A percentile compares a stretch with the other conserved stretches of the same genome.
Evolutionary conservation across 1,140 invertebrate species (phyloP).

Genomic region (Conopomorpha cramerella): DNA sequence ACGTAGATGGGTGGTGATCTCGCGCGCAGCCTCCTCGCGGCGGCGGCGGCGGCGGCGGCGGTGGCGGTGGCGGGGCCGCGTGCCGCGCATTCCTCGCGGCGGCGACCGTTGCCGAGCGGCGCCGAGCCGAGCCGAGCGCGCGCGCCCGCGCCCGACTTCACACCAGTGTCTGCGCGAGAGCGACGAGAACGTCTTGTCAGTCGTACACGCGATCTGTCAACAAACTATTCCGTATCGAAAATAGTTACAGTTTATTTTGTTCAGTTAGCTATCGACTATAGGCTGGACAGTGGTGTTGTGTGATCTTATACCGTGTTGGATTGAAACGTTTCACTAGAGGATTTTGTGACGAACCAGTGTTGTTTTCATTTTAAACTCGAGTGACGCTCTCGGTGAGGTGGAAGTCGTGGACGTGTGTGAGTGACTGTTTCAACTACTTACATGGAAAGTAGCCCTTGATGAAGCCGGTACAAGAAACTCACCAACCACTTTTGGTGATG

Average conservation of each 20-base stretch:
- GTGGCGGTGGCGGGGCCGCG: slow-evolving; percentile 3
- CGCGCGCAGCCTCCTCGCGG: too few species aligned
- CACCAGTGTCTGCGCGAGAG: slow-evolving; percentile 51
- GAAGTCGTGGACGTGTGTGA: slow-evolving; percentile 41
- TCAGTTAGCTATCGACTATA: slow-evolving; percentile 31
- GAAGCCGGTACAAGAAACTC: slow-evolving; percentile 21
- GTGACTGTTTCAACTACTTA: slow-evolving; percentile 37
- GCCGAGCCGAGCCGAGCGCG: slow-evolving; percentile 5
- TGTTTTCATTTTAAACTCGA: slow-evolving; percentile 56
- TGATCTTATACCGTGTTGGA: slow-evolving; percentile 22
- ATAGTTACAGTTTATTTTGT: slow-evolving; percentile 24
- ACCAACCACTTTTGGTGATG: slow-evolving; percentile 30
- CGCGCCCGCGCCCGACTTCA: slow-evolving; percentile 47
- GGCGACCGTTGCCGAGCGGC: slow-evolving; percentile 27
- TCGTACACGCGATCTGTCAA: slow-evolving; percentile 43
- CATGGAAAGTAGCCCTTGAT: slow-evolving; percentile 39
- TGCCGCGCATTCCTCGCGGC: slow-evolving; percentile 15
- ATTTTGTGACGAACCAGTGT: slow-evolving; percentile 45
- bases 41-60: slow-evolving; percentile 1
- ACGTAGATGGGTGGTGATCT: too few species aligned
- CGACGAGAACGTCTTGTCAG: slow-evolving; percentile 40
- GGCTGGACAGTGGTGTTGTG: slow-evolving; percentile 33
- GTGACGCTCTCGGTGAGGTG: slow-evolving; percentile 35
- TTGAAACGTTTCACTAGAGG: slow-evolving; percentile 20
- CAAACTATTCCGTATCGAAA: slow-evolving; percentile 44